phyloP scores from a whole-genome alignment of 2,888 invertebrate species.

The Autographa gamma region DNA sequence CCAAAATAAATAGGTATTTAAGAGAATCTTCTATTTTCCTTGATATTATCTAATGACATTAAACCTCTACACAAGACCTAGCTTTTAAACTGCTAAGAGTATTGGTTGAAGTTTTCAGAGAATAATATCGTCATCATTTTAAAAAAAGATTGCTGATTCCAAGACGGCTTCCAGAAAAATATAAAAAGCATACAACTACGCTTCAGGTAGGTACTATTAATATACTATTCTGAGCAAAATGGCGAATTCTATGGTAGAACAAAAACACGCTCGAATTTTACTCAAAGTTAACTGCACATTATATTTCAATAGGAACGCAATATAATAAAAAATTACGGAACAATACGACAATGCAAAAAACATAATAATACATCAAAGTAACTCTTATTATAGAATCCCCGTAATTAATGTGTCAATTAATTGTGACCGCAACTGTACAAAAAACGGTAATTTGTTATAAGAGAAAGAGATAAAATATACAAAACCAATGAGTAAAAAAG shows the following conservation, averaged over 20 bases:
- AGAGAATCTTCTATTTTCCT: too few relatives aligned
- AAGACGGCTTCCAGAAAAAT: too few relatives aligned
- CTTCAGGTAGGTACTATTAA: too few relatives aligned
- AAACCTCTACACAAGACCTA: too few relatives aligned
- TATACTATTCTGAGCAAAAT: background rate
- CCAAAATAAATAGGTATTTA: too few relatives aligned
- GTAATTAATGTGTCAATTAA: constrained; percentile 48
- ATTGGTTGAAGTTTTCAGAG: too few relatives aligned
- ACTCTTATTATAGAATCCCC: background rate
- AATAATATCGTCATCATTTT: too few relatives aligned
- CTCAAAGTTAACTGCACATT: background rate
- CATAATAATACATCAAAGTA: background rate
- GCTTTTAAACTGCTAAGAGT: too few relatives aligned
- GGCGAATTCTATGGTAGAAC: background rate
- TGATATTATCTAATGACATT: too few relatives aligned
- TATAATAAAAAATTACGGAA: background rate
- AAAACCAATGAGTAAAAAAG: constrained; percentile 3
- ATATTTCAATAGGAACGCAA: background rate
- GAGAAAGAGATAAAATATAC: constrained; percentile 15
- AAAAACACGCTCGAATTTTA: background rate
- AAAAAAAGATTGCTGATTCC: too few relatives aligned
- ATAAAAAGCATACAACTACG: too few relatives aligned
- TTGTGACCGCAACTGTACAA: constrained; percentile 48
- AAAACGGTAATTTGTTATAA: constrained; percentile 49
- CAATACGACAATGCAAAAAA: constrained; percentile 3